A percentile compares a stretch with the other conserved stretches of the same genome.
These are phyloP conservation scores for Gari tellinella DNA, from an alignment of 2,888 invertebrate species.

Conservation along the genomic window DNA sequence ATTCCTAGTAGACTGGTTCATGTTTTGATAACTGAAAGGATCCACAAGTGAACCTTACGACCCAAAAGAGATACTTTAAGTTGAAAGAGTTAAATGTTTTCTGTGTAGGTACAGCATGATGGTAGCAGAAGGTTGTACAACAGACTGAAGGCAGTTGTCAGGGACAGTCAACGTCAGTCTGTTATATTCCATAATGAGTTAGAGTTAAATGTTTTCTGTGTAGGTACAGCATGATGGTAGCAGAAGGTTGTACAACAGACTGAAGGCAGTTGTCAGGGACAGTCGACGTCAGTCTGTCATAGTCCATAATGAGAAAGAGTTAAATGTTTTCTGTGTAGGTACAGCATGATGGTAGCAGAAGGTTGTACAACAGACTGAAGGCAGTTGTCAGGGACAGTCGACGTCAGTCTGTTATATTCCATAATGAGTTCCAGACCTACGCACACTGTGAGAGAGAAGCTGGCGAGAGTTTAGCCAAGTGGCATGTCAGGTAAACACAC, in stretches of 20 bases:
- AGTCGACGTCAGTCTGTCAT: conserved; percentile 71
- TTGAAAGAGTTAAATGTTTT: no score
- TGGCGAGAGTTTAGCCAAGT: conserved; percentile 68
- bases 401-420: conserved; percentile 76
- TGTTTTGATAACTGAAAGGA: no score
- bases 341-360: conserved; percentile 76
- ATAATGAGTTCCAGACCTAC: conserved; percentile 81
- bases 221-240: conserved; percentile 79
- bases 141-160: conserved; percentile 71
- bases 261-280: conserved; percentile 74
- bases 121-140: conserved; percentile 73
- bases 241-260: conserved; percentile 69
- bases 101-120: conserved; percentile 74
- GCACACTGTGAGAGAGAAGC: conserved; percentile 73
- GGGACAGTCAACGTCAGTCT: conserved; percentile 72
- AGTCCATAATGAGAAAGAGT: conserved; percentile 83
- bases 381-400: conserved; percentile 73
- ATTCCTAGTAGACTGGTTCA: no score
- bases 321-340: conserved; percentile 57
- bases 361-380: conserved; percentile 71
- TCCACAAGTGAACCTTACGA: no score
- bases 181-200: conserved; percentile 82
- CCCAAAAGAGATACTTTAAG: no score
- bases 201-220: no score
- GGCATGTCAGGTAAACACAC: conserved; percentile 74